phyloP scores from a whole-genome alignment of 2,113 vertebrate genomes.

The Tachuris rubrigastra region DNA sequence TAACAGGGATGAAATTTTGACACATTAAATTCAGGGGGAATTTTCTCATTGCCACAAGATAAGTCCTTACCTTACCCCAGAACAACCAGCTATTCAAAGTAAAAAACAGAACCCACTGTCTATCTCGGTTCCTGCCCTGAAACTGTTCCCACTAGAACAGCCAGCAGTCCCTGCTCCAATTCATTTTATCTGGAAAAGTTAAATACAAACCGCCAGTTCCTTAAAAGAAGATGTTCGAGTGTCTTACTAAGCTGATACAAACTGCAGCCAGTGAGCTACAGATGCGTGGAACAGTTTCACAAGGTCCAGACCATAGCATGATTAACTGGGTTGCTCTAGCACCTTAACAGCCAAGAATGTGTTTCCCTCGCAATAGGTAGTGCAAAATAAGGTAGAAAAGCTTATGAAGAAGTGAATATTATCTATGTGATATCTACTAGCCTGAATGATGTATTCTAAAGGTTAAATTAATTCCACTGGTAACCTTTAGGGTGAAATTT shows the following conservation, averaged over 20 bases:
- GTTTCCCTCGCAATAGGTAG: background rate
- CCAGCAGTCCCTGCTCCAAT: background rate
- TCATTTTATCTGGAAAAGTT: constrained; percentile 8
- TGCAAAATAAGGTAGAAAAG: background rate
- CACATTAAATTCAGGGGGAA: background rate
- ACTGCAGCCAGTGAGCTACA: background rate
- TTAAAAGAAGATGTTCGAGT: background rate
- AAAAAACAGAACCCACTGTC: background rate
- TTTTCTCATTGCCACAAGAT: background rate
- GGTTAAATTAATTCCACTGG: background rate
- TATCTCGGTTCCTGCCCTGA: background rate
- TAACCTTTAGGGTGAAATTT: background rate
- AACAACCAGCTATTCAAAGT: background rate
- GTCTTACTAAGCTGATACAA: background rate
- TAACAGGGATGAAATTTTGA: background rate
- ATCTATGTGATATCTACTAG: background rate
- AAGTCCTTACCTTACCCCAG: background rate
- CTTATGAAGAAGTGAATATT: background rate
- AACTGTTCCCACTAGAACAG: background rate
- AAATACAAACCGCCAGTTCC: background rate
- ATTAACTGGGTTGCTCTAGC: background rate
- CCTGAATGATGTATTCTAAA: background rate
- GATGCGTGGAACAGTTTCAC: background rate
- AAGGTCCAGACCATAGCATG: background rate
- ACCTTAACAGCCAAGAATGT: background rate